A percentile compares a stretch with the other conserved stretches of the same genome.
Conservation (phyloP, 2,113 vertebrate species). For the Neofelis nebulosa region DNA sequence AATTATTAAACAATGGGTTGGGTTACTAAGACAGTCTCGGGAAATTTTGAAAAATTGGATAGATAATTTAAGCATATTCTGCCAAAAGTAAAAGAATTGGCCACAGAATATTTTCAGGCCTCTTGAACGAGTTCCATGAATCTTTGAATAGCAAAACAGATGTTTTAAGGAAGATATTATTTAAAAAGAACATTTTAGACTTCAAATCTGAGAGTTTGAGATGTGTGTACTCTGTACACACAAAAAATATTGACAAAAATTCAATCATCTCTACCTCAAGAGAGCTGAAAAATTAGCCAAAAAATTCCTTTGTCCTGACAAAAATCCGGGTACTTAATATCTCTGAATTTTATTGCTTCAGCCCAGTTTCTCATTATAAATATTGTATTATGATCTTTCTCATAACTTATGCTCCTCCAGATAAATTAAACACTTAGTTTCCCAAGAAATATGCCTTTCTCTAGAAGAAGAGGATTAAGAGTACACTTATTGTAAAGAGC, state of each 20-base stretch:
- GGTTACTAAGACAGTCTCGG: neutral
- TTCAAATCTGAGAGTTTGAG: neutral
- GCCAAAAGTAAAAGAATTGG: neutral
- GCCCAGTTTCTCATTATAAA: neutral
- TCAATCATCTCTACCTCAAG: neutral
- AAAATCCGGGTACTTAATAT: neutral
- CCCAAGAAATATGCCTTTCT: neutral
- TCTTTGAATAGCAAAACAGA: neutral
- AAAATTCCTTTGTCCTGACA: neutral
- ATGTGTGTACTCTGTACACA: neutral
- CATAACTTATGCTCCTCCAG: neutral
- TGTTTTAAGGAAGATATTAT: neutral
- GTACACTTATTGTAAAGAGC: neutral
- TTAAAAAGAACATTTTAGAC: slow-evolving; percentile 4
- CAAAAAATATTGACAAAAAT: neutral
- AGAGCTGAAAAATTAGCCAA: neutral
- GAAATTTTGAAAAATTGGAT: neutral
- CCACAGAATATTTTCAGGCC: neutral
- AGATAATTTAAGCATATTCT: slow-evolving; percentile 16
- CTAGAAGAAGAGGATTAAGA: neutral
- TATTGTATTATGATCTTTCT: neutral
- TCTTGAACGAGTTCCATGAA: neutral
- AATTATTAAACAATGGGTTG: neutral
- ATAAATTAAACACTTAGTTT: neutral
- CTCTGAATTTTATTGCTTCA: neutral